These are phyloP conservation scores for Scelioninae gen. 2 DNA, from an alignment of 2,888 invertebrate species.

Conservation along the genomic window DNA sequence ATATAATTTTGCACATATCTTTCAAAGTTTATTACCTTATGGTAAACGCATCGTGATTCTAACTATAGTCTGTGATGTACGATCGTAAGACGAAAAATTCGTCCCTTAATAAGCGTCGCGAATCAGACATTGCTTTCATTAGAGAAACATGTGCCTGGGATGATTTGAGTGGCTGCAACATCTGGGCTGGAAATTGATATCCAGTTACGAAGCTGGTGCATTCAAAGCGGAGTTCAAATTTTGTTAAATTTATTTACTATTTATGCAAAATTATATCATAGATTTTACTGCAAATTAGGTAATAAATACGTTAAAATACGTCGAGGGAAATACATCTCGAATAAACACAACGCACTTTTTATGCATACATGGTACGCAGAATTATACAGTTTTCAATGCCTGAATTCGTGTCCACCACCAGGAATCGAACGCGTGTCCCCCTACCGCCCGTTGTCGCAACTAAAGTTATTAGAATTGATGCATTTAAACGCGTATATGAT, in stretches of 20 bases:
- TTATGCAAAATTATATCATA: not conserved
- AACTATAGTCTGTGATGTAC: slow-evolving; percentile 40
- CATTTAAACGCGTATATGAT: no score
- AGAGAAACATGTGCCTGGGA: slow-evolving; percentile 49
- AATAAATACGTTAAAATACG: no score
- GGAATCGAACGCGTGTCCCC: no score
- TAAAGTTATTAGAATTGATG: no score
- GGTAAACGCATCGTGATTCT: slow-evolving; percentile 17
- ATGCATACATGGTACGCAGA: no score
- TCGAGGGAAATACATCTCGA: no score
- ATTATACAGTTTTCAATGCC: no score
- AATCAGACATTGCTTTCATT: slow-evolving; percentile 51
- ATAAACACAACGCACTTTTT: no score
- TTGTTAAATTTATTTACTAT: slow-evolving; percentile 29
- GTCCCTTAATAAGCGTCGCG: slow-evolving; percentile 51
- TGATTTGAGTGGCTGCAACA: slow-evolving; percentile 51
- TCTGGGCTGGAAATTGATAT: slow-evolving; percentile 54
- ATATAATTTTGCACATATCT: no score
- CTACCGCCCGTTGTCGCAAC: no score
- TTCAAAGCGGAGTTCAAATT: slow-evolving; percentile 45
- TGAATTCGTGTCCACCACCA: no score
- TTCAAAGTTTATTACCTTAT: slow-evolving; percentile 1
- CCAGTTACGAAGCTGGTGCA: slow-evolving; percentile 23
- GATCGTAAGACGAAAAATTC: slow-evolving; percentile 44
- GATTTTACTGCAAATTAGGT: no score